Base-by-base conservation (phyloP, 2,888 invertebrate genomes). In the Boloria euphrosyne region DNA sequence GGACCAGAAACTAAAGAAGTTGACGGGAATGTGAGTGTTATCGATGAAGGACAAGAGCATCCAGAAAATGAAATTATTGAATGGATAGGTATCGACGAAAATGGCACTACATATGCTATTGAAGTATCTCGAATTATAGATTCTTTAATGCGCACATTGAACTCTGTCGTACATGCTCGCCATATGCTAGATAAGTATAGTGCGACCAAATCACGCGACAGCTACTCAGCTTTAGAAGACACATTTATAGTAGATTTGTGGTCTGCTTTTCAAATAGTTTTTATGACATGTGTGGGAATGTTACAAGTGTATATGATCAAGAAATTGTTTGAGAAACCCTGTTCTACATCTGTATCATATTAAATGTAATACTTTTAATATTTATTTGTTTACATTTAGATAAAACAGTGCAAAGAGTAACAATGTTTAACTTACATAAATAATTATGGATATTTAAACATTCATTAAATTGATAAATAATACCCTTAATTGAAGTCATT, bases 291-390 rank as follows among this genome's bases (percentile, higher is more conserved):
- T 6, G 96, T 97, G 0, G 96, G 96, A 1, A 77, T 94, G 61
- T 79, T 96, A n/a, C 95, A 96, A 89, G 96, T 97, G 17, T 92
- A 95, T 65, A 94, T 97, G 94, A 94, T 98, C 57, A 95, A 96
- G 74, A 96, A 86, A 65, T 75, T 92, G 66, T 92, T 92, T 61
- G 81, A 76, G 22, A 44, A 52, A 50, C 67, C 67, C 43, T 61
- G 17, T 16, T 14, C 57, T 54, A 44, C 27, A 17, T 22, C 17
- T 43, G 13, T 4, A 13, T 22, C 44, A 31, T 50, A 50, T 50
- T 53, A 53, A 50, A 52, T 52, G 1, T 52, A 52, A 22, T 2
- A 7, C 16, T n/a, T 7, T 16, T 10, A 10, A 38, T 38, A 38
- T 38, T 38, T 38, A 38, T 38, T 38, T 38, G 10, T 10, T 38